phyloP scores from a whole-genome alignment of 2,888 invertebrate species.

The Mechanitis messenoides region DNA sequence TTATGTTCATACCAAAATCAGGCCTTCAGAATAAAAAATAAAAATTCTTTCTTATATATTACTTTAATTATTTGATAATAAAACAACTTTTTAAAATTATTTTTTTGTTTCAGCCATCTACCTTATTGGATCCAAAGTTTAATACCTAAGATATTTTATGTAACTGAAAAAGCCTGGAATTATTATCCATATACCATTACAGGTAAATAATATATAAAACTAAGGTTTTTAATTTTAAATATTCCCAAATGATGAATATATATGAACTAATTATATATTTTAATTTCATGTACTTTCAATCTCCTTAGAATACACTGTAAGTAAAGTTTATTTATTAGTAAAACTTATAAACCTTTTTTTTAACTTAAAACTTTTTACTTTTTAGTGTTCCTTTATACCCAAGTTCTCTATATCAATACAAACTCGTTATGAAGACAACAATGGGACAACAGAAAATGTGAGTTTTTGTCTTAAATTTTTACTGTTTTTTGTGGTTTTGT shows the following conservation, averaged over 20 bases:
- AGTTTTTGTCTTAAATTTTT: constrained; percentile 42
- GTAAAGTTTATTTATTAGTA: constrained; percentile 42
- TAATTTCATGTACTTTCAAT: constrained; percentile 45
- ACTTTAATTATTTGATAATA: too few relatives aligned
- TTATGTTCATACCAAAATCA: too few relatives aligned
- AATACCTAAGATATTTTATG: constrained; percentile 92
- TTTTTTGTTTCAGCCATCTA: constrained; percentile 81
- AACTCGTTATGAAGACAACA: constrained; percentile 93
- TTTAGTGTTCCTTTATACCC: constrained; percentile 93
- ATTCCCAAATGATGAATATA: neutral
- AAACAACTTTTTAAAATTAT: constrained; percentile 16
- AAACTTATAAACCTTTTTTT: too few relatives aligned
- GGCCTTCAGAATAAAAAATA: too few relatives aligned
- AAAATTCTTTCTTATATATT: too few relatives aligned
- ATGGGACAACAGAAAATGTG: constrained; percentile 92
- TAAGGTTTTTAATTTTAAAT: neutral
- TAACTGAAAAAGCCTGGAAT: constrained; percentile 96
- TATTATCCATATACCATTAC: constrained; percentile 94
- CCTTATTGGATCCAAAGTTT: constrained; percentile 93
- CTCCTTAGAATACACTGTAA: constrained; percentile 83
- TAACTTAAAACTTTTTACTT: constrained; percentile 37
- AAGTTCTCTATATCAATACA: constrained; percentile 90
- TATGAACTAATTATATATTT: constrained; percentile 31
- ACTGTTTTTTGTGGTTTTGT: too few relatives aligned
- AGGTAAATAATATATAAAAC: constrained; percentile 66